Percentiles rank a stretch among this genome's conserved stretches.
phyloP scores from a whole-genome alignment of 2,113 vertebrate genomes.

The Stegastes partitus region DNA sequence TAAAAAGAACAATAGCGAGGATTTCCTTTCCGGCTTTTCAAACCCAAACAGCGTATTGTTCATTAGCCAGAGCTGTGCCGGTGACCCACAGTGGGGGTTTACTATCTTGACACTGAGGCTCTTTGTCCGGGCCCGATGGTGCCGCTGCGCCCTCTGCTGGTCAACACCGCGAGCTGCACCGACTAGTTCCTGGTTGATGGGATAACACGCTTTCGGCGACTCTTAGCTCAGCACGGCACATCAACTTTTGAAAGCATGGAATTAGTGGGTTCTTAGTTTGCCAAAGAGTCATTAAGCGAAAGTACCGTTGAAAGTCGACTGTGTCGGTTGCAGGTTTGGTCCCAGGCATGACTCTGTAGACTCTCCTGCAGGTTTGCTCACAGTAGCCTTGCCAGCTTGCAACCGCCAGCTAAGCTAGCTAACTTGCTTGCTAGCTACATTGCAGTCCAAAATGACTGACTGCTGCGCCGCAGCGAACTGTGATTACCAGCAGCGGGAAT shows the following conservation, averaged over 20 bases:
- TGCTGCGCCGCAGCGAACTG: slow-evolving; percentile 94
- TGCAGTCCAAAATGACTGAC: slow-evolving; percentile 89
- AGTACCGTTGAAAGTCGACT: background rate
- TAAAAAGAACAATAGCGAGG: no score
- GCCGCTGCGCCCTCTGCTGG: slow-evolving; percentile 67
- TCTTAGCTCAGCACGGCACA: slow-evolving; percentile 69
- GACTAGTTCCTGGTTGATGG: slow-evolving; percentile 79
- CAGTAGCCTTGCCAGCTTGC: slow-evolving; percentile 68
- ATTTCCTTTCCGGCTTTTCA: no score
- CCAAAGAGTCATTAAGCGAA: slow-evolving; percentile 23
- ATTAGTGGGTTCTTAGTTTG: slow-evolving; percentile 49
- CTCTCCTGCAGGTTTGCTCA: slow-evolving; percentile 61
- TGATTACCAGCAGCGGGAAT: slow-evolving; percentile 81
- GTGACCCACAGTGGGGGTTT: background rate
- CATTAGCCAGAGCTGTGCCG: background rate
- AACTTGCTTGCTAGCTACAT: slow-evolving; percentile 72
- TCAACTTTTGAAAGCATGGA: slow-evolving; percentile 81
- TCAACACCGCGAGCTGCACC: background rate
- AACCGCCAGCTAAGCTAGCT: slow-evolving; percentile 78
- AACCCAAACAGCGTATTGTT: background rate
- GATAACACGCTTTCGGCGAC: slow-evolving; percentile 75
- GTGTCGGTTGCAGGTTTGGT: slow-evolving; percentile 40
- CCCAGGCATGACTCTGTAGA: slow-evolving; percentile 73
- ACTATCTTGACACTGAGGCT: slow-evolving; percentile 23
- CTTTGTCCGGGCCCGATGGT: background rate